Conservation (phyloP, 1,140 invertebrate species). For the Rhopalosiphum maidis region DNA sequence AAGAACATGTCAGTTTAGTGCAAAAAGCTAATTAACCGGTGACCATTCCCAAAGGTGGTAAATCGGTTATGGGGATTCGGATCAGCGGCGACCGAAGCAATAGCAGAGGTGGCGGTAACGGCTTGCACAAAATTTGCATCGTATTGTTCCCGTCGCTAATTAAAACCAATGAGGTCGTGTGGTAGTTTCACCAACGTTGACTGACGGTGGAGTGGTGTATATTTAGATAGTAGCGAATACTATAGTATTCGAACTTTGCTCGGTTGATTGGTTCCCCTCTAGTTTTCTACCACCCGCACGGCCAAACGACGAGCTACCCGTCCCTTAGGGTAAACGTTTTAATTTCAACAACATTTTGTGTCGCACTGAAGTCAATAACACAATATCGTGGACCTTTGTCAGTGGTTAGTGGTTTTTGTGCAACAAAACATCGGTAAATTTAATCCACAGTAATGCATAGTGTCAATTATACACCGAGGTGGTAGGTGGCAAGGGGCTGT, state of each 20-base stretch:
- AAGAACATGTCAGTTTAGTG: background rate
- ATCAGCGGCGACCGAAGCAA: background rate
- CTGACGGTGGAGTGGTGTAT: background rate
- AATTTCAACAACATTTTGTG: constrained; percentile 36
- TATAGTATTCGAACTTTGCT: constrained; percentile 27
- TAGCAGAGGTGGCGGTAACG: background rate
- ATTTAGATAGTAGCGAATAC: background rate
- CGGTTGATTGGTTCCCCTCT: constrained; percentile 48
- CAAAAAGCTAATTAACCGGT: background rate
- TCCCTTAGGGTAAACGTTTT: constrained; percentile 33
- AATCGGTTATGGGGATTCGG: background rate
- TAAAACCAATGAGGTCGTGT: constrained; percentile 27
- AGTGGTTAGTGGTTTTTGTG: background rate
- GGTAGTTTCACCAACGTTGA: background rate
- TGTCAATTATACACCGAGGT: constrained; percentile 6
- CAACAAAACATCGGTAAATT: constrained; percentile 17
- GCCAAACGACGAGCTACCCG: too few species aligned
- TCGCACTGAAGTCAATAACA: background rate
- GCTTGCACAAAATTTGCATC: constrained; percentile 44
- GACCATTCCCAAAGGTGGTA: constrained; percentile 40
- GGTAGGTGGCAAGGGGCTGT: background rate
- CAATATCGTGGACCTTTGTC: background rate
- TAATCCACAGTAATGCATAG: background rate
- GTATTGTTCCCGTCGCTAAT: constrained; percentile 27
- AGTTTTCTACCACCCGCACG: background rate